A percentile compares a stretch with the other conserved stretches of the same genome.
These are phyloP conservation scores for Thalassoma bifasciatum DNA, from an alignment of 2,113 vertebrate genomes.

Conservation along the genomic window DNA sequence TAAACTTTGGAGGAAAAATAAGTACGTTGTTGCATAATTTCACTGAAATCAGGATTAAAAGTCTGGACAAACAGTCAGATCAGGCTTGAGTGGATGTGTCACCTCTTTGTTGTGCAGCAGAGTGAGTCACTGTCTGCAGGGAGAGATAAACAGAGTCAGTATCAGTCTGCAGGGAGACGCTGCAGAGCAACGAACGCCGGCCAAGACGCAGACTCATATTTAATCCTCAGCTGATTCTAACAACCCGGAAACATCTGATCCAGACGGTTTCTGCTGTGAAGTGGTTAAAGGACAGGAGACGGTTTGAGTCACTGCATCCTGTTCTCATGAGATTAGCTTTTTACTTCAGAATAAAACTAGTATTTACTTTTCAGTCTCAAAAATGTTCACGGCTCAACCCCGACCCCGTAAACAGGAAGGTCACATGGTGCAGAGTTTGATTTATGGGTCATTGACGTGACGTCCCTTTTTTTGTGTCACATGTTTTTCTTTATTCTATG, in stretches of 20 bases:
- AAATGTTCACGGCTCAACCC: too few species aligned
- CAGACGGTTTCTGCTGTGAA: not conserved
- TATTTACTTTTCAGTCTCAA: too few species aligned
- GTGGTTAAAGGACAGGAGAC: not conserved
- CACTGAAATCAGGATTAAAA: conserved; percentile 24
- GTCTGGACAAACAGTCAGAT: not conserved
- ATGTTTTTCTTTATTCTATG: too few species aligned
- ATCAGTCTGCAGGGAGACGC: not conserved
- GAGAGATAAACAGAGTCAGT: not conserved
- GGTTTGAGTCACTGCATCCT: too few species aligned
- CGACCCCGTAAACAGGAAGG: too few species aligned
- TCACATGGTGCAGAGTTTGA: too few species aligned
- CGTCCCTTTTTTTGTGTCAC: too few species aligned
- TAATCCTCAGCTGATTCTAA: conserved; percentile 21
- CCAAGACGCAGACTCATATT: conserved; percentile 23
- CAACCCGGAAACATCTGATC: not conserved
- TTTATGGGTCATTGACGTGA: too few species aligned
- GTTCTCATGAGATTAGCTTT: too few species aligned
- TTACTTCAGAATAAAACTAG: too few species aligned
- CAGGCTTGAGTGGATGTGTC: conserved; percentile 1
- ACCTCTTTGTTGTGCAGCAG: conserved; percentile 8
- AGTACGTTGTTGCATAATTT: too few species aligned
- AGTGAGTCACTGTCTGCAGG: conserved; percentile 25
- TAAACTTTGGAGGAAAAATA: too few species aligned
- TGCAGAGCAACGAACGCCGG: conserved; percentile 42